Percentiles rank a stretch among this genome's conserved stretches.
phyloP scores from a whole-genome alignment of 1,140 invertebrate species.

The Epicauta chinensis region DNA sequence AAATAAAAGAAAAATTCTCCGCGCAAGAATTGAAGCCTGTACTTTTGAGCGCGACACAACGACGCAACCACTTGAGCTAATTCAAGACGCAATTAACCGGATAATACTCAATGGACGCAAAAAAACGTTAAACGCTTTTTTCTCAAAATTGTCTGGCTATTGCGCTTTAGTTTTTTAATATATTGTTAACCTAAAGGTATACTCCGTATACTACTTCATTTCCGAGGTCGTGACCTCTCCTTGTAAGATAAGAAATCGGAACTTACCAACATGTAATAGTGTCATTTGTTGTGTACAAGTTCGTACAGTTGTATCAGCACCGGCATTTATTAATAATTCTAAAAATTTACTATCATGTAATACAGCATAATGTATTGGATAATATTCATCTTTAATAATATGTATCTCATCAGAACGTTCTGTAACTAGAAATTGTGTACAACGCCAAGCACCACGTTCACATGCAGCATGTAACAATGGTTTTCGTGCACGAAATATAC shows the following conservation, averaged over 20 bases:
- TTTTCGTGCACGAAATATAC: conserved; percentile 48
- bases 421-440: conserved; percentile 57
- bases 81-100: no score
- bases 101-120: no score
- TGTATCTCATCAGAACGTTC: conserved; percentile 66
- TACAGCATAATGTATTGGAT: conserved; percentile 67
- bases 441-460: conserved; percentile 63
- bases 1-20: no score
- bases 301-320: conserved; percentile 60
- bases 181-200: no score
- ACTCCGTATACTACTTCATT: no score
- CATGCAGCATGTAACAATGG: conserved; percentile 62
- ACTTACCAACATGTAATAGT: conserved; percentile 55
- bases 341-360: conserved; percentile 61
- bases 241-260: not conserved
- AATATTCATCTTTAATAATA: conserved; percentile 68
- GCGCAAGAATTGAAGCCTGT: no score
- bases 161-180: no score
- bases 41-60: no score
- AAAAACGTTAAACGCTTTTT: no score
- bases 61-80: no score
- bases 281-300: conserved; percentile 72
- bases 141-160: no score
- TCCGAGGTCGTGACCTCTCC: no score
- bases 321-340: conserved; percentile 56